Conservation (phyloP, 2,113 vertebrate species). For the Nothobranchius furzeri region DNA sequence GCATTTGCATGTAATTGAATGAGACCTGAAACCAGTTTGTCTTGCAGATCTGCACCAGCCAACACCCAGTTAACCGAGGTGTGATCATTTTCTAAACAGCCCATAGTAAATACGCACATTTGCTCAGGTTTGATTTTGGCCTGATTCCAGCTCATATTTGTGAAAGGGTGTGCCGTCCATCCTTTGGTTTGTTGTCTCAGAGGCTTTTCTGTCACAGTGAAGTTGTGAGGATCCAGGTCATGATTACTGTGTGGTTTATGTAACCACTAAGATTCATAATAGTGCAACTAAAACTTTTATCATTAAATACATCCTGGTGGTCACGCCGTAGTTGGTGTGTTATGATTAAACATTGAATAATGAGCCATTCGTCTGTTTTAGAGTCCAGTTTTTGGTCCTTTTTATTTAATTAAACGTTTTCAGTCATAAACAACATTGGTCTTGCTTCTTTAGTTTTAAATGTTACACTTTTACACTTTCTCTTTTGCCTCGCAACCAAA, state of each 20-base stretch:
- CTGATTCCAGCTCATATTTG: conserved; percentile 5
- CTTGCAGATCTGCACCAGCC: conserved; percentile 38
- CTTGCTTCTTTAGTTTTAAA: conserved; percentile 7
- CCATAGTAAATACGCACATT: conserved; percentile 30
- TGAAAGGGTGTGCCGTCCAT: conserved; percentile 3
- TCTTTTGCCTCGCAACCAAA: not conserved
- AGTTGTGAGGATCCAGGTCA: not conserved
- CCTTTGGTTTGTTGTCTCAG: conserved; percentile 9
- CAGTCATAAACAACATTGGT: not conserved
- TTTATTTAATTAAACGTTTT: not conserved
- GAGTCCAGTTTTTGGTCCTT: too few relatives aligned
- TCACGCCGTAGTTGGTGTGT: too few relatives aligned
- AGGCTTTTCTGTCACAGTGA: conserved; percentile 23
- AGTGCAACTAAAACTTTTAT: conserved; percentile 3
- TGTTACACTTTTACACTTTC: not conserved
- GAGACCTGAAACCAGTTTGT: conserved; percentile 52
- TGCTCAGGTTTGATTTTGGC: conserved; percentile 48
- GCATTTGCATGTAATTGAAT: not conserved
- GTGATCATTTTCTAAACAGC: conserved; percentile 34
- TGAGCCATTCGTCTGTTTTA: too few relatives aligned
- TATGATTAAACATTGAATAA: too few relatives aligned
- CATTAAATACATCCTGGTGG: too few relatives aligned
- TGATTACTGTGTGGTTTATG: not conserved
- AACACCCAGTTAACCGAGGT: conserved; percentile 44
- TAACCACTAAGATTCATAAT: conserved; percentile 21